Conservation (phyloP, 2,888 invertebrate species). For the Microchrysa polita region DNA sequence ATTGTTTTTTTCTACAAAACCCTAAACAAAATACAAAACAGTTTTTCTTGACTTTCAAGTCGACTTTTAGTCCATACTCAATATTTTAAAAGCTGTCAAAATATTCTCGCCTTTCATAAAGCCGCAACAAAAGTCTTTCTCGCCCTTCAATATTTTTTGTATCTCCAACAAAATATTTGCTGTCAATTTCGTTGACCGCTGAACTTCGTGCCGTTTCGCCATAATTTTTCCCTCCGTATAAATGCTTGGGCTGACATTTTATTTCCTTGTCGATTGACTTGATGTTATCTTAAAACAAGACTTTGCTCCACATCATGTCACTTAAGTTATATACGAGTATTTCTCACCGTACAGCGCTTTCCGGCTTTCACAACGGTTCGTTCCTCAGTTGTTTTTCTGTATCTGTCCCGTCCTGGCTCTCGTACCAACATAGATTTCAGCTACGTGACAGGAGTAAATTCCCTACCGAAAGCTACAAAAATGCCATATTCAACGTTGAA, state of each 20-base stretch:
- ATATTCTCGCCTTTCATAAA: no score
- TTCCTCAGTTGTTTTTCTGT: slow-evolving; percentile 29
- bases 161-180: slow-evolving; percentile 43
- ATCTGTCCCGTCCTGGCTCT: neutral
- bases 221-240: slow-evolving; percentile 46
- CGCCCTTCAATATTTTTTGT: neutral
- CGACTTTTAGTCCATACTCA: no score
- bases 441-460: slow-evolving; percentile 45
- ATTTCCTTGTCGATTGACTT: slow-evolving; percentile 50
- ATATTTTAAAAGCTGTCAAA: no score
- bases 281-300: slow-evolving; percentile 49
- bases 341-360: slow-evolving; percentile 43
- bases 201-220: slow-evolving; percentile 46
- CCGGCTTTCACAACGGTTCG: slow-evolving; percentile 43
- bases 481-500: slow-evolving; percentile 12
- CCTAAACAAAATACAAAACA: no score
- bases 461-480: slow-evolving; percentile 18
- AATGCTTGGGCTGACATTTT: slow-evolving; percentile 47
- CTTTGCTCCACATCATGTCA: slow-evolving; percentile 47
- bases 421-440: slow-evolving; percentile 27
- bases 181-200: slow-evolving; percentile 51
- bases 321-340: slow-evolving; percentile 49
- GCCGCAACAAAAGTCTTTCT: neutral
- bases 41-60: no score
- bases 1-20: no score